phyloP scores from a whole-genome alignment of 2,113 vertebrate genomes.

The Nothocercus julius region DNA sequence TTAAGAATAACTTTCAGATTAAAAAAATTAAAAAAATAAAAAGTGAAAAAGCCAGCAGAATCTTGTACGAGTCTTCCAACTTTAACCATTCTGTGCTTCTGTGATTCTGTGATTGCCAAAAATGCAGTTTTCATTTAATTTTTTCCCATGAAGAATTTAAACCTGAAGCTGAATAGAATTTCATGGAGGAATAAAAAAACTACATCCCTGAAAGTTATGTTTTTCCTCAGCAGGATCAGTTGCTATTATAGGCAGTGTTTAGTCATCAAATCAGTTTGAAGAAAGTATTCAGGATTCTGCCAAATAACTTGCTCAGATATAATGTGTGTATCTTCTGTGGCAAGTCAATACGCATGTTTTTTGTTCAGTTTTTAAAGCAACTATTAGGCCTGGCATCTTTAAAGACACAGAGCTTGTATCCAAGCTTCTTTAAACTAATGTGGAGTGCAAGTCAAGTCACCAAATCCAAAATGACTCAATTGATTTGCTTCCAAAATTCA shows the following conservation, averaged over 20 bases:
- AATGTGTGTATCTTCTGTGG: conserved; percentile 3
- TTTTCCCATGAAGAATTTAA: neutral
- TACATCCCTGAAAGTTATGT: neutral
- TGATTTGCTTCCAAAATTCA: neutral
- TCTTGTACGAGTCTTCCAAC: neutral
- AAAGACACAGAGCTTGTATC: neutral
- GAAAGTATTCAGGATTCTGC: neutral
- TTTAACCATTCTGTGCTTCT: too few relatives aligned
- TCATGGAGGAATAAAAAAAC: neutral
- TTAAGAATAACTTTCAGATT: neutral
- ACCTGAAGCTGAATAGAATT: neutral
- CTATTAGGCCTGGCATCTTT: conserved; percentile 18
- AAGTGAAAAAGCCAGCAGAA: rapidly evolving
- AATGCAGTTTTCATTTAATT: neutral
- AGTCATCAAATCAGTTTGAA: conserved; percentile 38
- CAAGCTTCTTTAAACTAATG: neutral
- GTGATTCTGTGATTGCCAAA: neutral
- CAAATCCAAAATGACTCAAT: neutral
- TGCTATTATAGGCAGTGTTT: conserved; percentile 25
- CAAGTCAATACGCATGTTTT: conserved; percentile 13
- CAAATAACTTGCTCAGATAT: conserved; percentile 18
- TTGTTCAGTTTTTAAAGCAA: conserved; percentile 37
- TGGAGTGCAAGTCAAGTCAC: neutral
- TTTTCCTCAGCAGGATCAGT: neutral
- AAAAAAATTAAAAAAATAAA: neutral